phyloP scores from a whole-genome alignment of 2,113 vertebrate species.

The Grallaria varia region DNA sequence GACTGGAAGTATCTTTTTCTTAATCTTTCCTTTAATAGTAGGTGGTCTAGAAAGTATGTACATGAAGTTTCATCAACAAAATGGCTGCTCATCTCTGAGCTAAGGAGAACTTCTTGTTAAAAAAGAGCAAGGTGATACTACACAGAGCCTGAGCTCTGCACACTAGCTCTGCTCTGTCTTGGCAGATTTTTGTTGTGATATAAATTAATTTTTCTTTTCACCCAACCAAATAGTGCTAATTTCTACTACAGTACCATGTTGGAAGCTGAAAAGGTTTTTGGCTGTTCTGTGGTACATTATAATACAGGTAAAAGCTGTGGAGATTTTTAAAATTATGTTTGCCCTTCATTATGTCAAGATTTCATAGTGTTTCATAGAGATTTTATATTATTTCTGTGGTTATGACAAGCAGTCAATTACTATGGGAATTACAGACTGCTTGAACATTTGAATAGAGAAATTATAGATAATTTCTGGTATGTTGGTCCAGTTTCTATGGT shows the following conservation, averaged over 20 bases:
- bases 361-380: background rate
- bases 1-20: background rate
- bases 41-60: background rate
- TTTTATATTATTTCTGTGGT: constrained; percentile 30
- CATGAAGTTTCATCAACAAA: background rate
- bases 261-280: background rate
- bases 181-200: background rate
- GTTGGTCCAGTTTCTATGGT: constrained; percentile 64
- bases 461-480: constrained; percentile 49
- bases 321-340: background rate
- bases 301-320: background rate
- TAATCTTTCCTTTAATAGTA: background rate
- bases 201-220: background rate
- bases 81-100: background rate
- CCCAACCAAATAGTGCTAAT: background rate
- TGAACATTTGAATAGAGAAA: constrained; percentile 56
- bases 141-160: background rate
- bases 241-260: background rate
- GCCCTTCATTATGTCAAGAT: background rate
- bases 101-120: background rate
- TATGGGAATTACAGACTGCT: constrained; percentile 65
- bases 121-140: background rate
- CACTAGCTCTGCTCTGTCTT: background rate
- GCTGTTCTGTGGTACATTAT: background rate
- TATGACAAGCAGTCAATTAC: constrained; percentile 55